Evolutionary conservation across 2,113 vertebrate genomes (phyloP).

Genomic region (Otocyon megalotis): DNA sequence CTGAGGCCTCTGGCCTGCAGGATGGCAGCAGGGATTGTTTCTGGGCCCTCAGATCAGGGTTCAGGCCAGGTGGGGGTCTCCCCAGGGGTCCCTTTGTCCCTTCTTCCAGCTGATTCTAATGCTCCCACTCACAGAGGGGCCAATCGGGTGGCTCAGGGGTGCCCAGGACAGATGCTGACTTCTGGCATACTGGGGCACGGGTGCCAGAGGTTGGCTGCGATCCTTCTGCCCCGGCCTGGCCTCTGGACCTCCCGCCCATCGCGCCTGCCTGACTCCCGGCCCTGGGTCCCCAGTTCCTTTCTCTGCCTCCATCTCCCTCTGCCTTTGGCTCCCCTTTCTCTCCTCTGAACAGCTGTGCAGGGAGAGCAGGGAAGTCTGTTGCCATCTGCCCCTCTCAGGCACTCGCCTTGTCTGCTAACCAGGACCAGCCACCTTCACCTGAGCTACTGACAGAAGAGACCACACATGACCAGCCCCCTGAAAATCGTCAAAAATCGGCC

Average conservation of each 20-base stretch:
- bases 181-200: accelerated
- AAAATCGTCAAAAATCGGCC: neutral
- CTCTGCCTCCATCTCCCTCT: neutral
- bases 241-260: neutral
- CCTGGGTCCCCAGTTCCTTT: neutral
- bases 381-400: too few relatives aligned
- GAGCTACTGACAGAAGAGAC: neutral
- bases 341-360: neutral
- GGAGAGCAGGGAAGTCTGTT: neutral
- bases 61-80: too few relatives aligned
- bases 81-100: neutral
- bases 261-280: accelerated
- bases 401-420: neutral
- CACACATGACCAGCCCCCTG: neutral
- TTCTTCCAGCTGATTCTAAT: neutral
- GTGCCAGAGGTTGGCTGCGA: neutral
- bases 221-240: neutral
- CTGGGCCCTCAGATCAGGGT: too few relatives aligned
- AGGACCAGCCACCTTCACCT: neutral
- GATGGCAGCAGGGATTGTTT: neutral
- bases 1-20: neutral
- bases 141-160: too few relatives aligned
- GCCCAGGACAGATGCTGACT: neutral
- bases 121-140: too few relatives aligned
- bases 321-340: neutral